phyloP scores from a whole-genome alignment of 2,113 vertebrate species.

The Halichoeres trimaculatus region DNA sequence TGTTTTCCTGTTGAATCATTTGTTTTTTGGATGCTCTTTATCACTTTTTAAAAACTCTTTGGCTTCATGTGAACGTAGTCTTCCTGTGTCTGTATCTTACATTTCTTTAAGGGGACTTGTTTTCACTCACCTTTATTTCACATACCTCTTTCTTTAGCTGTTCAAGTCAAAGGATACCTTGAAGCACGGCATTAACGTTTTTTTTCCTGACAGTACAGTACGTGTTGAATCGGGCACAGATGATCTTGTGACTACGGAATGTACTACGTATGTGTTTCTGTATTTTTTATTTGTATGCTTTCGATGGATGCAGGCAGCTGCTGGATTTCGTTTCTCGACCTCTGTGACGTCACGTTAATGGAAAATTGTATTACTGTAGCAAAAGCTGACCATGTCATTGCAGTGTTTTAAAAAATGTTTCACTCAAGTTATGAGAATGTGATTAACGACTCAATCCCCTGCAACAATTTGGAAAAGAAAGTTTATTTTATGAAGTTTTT shows the following conservation, averaged over 20 bases:
- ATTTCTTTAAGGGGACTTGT: constrained; percentile 9
- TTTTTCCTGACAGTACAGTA: constrained; percentile 9
- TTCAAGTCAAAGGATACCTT: background rate
- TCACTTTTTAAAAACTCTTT: background rate
- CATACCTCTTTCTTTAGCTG: constrained; percentile 10
- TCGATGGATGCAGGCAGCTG: constrained; percentile 49
- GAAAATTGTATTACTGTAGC: constrained; percentile 61
- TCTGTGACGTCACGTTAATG: constrained; percentile 47
- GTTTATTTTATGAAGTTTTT: constrained; percentile 56
- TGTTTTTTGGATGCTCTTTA: background rate
- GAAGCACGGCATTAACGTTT: constrained; percentile 21
- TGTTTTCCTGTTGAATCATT: background rate
- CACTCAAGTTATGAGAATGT: constrained; percentile 30
- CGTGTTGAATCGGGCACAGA: background rate
- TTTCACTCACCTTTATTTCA: constrained; percentile 6
- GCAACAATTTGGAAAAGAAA: constrained; percentile 32
- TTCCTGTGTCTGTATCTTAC: background rate
- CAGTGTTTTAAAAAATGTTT: constrained; percentile 61
- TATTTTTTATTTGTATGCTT: background rate
- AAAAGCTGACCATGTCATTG: constrained; percentile 67
- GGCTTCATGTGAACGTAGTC: constrained; percentile 33
- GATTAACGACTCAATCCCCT: constrained; percentile 15
- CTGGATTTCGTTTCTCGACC: constrained; percentile 40
- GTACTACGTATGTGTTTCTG: background rate
- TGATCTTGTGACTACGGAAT: constrained; percentile 18